Percentiles rank a stretch among this genome's conserved stretches.
Evolutionary conservation across 2,888 invertebrate genomes (phyloP).

Genomic region (Gandaritis pyraliata): DNA sequence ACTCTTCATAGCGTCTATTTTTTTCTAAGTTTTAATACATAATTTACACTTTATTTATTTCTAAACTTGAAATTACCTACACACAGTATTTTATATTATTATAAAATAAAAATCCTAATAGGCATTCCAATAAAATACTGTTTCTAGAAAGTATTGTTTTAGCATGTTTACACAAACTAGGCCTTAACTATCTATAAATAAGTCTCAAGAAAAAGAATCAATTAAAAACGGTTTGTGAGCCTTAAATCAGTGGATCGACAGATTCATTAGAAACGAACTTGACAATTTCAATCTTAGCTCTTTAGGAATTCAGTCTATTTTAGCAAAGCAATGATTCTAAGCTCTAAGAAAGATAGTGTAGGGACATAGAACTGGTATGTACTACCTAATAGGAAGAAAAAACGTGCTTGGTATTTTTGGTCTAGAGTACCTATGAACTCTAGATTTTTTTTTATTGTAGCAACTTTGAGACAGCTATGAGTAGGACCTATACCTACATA

Average conservation of each 20-base stretch:
- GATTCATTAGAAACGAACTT: slow-evolving; percentile 28
- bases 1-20: no score
- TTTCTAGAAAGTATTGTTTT: not conserved
- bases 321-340: not conserved
- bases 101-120: no score
- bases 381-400: slow-evolving; percentile 15
- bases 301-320: slow-evolving; percentile 6
- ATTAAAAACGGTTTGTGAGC: slow-evolving; percentile 62
- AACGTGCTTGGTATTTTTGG: slow-evolving; percentile 14
- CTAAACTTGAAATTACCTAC: no score
- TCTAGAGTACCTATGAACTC: slow-evolving; percentile 8
- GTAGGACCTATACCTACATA: no score
- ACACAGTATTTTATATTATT: no score
- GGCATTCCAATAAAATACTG: not conserved
- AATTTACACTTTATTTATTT: no score
- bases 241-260: slow-evolving; percentile 32
- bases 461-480: no score
- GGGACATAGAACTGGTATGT: slow-evolving; percentile 14
- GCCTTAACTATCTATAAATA: slow-evolving; percentile 50
- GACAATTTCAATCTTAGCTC: slow-evolving; percentile 8
- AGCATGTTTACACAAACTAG: not conserved
- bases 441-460: not conserved
- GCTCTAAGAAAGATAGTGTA: slow-evolving; percentile 19
- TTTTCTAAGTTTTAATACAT: no score
- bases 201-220: slow-evolving; percentile 69